Base-by-base conservation (phyloP, 30 jellyfish, hydroid and myxozoan genomes). In the Turritopsis rubra region DNA sequence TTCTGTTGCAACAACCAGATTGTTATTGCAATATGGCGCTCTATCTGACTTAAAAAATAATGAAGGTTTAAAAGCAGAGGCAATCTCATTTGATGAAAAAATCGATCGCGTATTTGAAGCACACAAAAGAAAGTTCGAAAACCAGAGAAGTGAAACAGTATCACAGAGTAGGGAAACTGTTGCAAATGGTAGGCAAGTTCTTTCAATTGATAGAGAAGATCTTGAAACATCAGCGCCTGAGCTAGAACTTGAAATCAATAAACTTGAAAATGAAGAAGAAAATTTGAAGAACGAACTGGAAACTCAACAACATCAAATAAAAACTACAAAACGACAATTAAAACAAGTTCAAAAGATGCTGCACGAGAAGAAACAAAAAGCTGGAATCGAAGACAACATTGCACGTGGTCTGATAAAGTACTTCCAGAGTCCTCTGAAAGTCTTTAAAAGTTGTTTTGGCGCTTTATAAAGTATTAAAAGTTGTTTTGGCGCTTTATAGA, bases 11-110 rank as follows among this genome's bases (percentile, higher is more conserved):
- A n/a, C 31, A n/a, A 27, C 77, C 28, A 68, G 19, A 68, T 23
- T 68, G 9, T 1, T 68, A 68, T 27, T 68, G 28, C 31, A 19
- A n/a, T 68, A 68, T 68, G 77, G 77, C 77, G 77, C 77, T 9
- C 77, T 7, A 68, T 7, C 30, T 19, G 77, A 68, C 21, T 68
- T 68, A 22, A 23, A 27, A 23, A 68, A 68, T 27, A 0, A 68
- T 22, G 77, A 68, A n/a, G 77, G 77, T 9, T 9, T n/a, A 23
- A 68, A 23, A 68, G 31, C 77, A 16, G 77, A 68, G 21, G 77
- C 9, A 68, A 27, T 8, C 16, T 23, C 77, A 22, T 68, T n/a
- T 27, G 77, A 68, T 19, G 30, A 19, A 9, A 68, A 27, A n/a
- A 23, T 68, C 77, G 28, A 68, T 68, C 28, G 30, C 19, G 23